Percentiles rank a stretch among this genome's conserved stretches.
Evolutionary conservation across 2,113 vertebrate genomes (phyloP).

Genomic region (Pygoscelis adeliae): DNA sequence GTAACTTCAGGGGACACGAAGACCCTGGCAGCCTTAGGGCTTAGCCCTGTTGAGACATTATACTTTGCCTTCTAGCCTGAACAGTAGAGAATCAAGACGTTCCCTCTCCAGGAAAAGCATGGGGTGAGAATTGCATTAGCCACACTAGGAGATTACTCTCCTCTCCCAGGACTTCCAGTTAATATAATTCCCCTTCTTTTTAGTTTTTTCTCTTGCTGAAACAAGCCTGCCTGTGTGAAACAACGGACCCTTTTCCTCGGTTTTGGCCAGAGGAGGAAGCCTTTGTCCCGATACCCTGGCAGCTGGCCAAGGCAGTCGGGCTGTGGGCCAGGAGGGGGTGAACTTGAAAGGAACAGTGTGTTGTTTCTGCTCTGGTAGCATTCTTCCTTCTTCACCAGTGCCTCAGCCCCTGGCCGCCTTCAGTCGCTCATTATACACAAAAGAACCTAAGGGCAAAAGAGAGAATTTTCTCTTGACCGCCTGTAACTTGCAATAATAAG

Average conservation of each 20-base stretch:
- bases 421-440: slow-evolving; percentile 10
- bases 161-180: slow-evolving; percentile 35
- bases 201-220: slow-evolving; percentile 36
- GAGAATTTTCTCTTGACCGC: slow-evolving; percentile 12
- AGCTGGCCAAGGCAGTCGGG: slow-evolving; percentile 8
- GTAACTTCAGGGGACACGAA: accelerated
- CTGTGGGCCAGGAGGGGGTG: slow-evolving; percentile 48
- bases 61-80: background rate
- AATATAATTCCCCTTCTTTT: slow-evolving; percentile 35
- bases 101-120: background rate
- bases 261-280: slow-evolving; percentile 56
- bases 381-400: slow-evolving; percentile 42
- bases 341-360: slow-evolving; percentile 66
- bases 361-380: slow-evolving; percentile 59
- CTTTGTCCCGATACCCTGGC: slow-evolving; percentile 51
- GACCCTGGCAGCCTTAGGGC: background rate
- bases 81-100: background rate
- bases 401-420: slow-evolving; percentile 37
- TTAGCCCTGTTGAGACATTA: background rate
- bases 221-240: slow-evolving; percentile 59
- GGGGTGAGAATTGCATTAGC: slow-evolving; percentile 37
- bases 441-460: slow-evolving; percentile 34
- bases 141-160: background rate
- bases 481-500: slow-evolving; percentile 30
- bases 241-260: slow-evolving; percentile 27